A percentile compares a stretch with the other conserved stretches of the same genome.
These are phyloP conservation scores for Centruroides sculpturatus DNA, from an alignment of 1,140 invertebrate species.

Conservation along the genomic window DNA sequence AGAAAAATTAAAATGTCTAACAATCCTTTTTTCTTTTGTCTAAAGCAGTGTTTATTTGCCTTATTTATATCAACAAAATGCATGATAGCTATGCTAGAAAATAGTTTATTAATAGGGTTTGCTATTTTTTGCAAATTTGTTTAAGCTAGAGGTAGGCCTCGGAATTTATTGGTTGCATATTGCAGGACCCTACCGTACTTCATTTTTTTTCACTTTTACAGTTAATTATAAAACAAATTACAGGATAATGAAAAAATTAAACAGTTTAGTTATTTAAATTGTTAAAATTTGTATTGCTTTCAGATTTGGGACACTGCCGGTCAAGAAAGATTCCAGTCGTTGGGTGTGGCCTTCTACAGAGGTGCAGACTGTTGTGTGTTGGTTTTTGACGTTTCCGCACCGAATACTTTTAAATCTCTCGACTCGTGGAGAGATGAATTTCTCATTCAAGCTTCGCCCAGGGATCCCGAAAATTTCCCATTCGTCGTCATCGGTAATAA, in stretches of 20 bases:
- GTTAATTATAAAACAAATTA: not conserved
- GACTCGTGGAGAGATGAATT: conserved; percentile 99
- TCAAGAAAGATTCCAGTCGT: conserved; percentile 93
- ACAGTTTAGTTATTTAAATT: not conserved
- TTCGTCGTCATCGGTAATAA: conserved; percentile 99
- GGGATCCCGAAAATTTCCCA: conserved; percentile 98
- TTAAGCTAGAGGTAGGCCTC: no score
- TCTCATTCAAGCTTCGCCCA: conserved; percentile 89
- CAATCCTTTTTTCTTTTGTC: no score
- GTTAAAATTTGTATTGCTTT: not conserved
- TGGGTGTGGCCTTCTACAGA: conserved; percentile 99
- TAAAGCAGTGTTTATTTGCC: no score
- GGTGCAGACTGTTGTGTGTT: conserved; percentile 99
- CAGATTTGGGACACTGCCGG: conserved; percentile 99
- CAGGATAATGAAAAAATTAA: not conserved
- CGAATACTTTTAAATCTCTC: conserved; percentile 93
- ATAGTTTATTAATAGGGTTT: no score
- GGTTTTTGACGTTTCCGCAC: conserved; percentile 92
- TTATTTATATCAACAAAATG: no score
- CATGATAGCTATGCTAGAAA: no score
- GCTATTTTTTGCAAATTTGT: no score
- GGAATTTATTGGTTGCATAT: no score
- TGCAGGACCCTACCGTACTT: no score
- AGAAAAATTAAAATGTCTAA: no score
- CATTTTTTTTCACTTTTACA: not conserved